These are phyloP conservation scores for Chaunax sp. DNA, from an alignment of 2,797 vertebrate genomes.

Conservation along the genomic window DNA sequence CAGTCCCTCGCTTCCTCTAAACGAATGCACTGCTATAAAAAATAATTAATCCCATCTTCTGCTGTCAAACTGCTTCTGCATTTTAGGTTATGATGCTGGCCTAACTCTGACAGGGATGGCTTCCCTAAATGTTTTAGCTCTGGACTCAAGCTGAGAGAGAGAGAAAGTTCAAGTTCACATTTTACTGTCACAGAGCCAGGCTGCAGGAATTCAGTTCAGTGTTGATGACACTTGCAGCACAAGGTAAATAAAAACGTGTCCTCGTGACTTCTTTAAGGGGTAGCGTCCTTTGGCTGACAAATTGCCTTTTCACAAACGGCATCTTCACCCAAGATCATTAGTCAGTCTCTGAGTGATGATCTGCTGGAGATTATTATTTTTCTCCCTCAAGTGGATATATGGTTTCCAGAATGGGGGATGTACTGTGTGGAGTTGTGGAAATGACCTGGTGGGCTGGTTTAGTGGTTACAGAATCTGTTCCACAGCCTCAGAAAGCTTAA, in stretches of 20 bases:
- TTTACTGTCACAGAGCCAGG: constrained; percentile 44
- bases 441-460: constrained; percentile 40
- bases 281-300: constrained; percentile 6
- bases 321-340: constrained; percentile 5
- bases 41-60: constrained; percentile 45
- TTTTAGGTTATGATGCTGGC: constrained; percentile 48
- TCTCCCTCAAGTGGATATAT: constrained; percentile 15
- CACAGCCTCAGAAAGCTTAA: constrained; percentile 29
- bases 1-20: constrained; percentile 6
- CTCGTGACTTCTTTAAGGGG: background rate
- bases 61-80: constrained; percentile 41
- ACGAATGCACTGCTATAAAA: constrained; percentile 31
- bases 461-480: constrained; percentile 46
- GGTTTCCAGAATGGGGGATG: constrained; percentile 41
- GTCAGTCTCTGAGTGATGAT: constrained; percentile 27
- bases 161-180: constrained; percentile 36
- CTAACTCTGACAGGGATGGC: constrained; percentile 23
- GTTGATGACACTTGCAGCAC: constrained; percentile 14
- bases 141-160: constrained; percentile 30
- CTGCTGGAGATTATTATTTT: constrained; percentile 28
- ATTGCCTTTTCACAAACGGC: constrained; percentile 19
- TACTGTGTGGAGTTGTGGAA: constrained; percentile 36
- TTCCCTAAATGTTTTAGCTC: constrained; percentile 47
- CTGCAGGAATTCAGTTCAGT: constrained; percentile 19
- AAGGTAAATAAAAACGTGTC: background rate